phyloP scores from a whole-genome alignment of 1,140 invertebrate species.

The Hormaphis cornu region DNA sequence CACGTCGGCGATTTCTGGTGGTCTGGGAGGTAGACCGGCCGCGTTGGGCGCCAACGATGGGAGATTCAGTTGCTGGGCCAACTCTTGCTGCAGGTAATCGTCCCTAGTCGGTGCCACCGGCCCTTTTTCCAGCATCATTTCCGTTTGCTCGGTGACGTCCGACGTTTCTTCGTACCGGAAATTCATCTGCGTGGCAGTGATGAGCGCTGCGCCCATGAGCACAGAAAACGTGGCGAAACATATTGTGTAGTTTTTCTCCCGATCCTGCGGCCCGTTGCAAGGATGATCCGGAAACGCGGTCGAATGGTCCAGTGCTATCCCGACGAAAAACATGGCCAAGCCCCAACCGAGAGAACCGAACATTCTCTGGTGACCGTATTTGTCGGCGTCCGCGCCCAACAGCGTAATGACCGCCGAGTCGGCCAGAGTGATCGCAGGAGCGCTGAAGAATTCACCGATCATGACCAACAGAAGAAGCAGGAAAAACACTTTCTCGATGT shows the following conservation, averaged over 20 bases:
- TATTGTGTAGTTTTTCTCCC: slow-evolving; percentile 95
- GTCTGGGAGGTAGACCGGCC: slow-evolving; percentile 6
- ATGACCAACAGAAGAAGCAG: slow-evolving; percentile 82
- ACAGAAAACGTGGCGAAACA: slow-evolving; percentile 97
- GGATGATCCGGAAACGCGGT: slow-evolving; percentile 81
- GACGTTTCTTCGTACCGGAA: slow-evolving; percentile 60
- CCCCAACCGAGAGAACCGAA: slow-evolving; percentile 98
- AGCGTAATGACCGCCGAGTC: slow-evolving; percentile 87
- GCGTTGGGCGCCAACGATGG: slow-evolving; percentile 53
- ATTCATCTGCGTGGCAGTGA: slow-evolving; percentile 82
- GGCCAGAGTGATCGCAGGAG: slow-evolving; percentile 93
- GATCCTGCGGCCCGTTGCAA: slow-evolving; percentile 71
- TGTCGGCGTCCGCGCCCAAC: slow-evolving; percentile 82
- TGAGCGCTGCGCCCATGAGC: slow-evolving; percentile 87
- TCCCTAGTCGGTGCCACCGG: slow-evolving; percentile 47
- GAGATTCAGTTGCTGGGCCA: slow-evolving; percentile 68
- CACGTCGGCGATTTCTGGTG: background rate
- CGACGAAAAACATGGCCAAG: slow-evolving; percentile 96
- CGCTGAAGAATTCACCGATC: slow-evolving; percentile 94
- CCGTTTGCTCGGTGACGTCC: slow-evolving; percentile 37
- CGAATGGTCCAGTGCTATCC: slow-evolving; percentile 95
- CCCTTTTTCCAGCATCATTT: slow-evolving; percentile 40
- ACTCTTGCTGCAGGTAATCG: slow-evolving; percentile 66
- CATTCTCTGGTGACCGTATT: slow-evolving; percentile 95
- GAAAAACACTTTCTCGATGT: slow-evolving; percentile 95